Conservation (phyloP, 2,888 invertebrate species). For the Argyresthia albistria region DNA sequence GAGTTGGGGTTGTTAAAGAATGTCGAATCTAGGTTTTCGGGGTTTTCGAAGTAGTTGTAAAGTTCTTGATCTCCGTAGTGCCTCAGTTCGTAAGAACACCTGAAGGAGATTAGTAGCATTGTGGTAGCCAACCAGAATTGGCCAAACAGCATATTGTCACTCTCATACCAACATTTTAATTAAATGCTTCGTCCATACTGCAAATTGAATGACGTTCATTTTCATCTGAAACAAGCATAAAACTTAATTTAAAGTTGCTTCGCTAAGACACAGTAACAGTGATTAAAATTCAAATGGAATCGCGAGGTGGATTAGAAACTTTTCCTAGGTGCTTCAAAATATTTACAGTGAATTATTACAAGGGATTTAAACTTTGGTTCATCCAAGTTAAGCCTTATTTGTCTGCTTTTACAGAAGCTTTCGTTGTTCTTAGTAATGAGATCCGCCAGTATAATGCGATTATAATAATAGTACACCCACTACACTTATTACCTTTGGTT, state of each 20-base stretch:
- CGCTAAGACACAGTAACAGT: too few species aligned
- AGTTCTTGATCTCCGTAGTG: conserved; percentile 22
- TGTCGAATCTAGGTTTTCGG: conserved; percentile 20
- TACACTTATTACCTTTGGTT: too few species aligned
- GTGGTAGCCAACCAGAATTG: conserved; percentile 46
- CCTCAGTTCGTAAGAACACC: conserved; percentile 41
- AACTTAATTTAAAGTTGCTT: too few species aligned
- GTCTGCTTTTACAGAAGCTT: too few species aligned
- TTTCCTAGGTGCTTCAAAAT: not conserved
- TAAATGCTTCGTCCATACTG: conserved; percentile 38
- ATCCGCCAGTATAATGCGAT: too few species aligned
- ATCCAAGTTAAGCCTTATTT: not conserved
- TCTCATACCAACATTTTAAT: conserved; percentile 40
- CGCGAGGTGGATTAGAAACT: not conserved
- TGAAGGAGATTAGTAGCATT: conserved; percentile 36
- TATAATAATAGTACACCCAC: too few species aligned
- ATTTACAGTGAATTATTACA: not conserved
- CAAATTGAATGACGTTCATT: conserved; percentile 29
- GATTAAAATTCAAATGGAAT: too few species aligned
- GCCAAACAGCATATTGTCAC: conserved; percentile 38
- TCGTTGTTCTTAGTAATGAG: too few species aligned
- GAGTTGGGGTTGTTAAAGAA: conserved; percentile 12
- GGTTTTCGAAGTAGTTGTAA: conserved; percentile 12
- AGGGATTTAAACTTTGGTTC: not conserved
- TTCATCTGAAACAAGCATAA: conserved; percentile 46